phyloP scores from a whole-genome alignment of 2,113 vertebrate genomes.

The Fulica atra region DNA sequence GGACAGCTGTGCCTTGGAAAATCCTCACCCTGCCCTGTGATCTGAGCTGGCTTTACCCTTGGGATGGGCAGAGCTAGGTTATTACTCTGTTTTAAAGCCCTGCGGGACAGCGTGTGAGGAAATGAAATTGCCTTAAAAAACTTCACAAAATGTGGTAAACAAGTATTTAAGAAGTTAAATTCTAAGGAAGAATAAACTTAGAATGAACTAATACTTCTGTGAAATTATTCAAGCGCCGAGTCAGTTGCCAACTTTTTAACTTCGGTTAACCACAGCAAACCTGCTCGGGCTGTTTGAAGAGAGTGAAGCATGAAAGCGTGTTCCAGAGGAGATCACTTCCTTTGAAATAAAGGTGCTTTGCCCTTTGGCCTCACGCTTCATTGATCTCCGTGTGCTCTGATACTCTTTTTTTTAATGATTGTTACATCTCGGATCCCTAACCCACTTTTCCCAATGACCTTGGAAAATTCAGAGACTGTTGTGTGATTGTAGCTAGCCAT shows the following conservation, averaged over 20 bases:
- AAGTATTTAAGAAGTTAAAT: not conserved
- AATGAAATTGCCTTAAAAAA: not conserved
- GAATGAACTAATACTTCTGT: not conserved
- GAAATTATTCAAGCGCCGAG: not conserved
- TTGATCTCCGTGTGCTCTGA: not conserved
- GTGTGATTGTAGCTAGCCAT: not conserved
- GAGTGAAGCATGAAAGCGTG: not conserved
- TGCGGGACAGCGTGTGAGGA: not conserved
- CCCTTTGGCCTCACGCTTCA: not conserved
- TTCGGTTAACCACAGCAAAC: not conserved
- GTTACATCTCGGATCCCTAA: not conserved
- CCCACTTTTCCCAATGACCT: not conserved
- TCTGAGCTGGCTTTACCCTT: not conserved
- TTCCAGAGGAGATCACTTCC: not conserved
- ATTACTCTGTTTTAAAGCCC: not conserved
- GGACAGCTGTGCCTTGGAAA: not conserved
- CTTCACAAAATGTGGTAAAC: not conserved
- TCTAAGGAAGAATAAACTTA: not conserved
- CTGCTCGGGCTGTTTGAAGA: not conserved
- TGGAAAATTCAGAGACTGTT: not conserved
- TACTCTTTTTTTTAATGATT: not conserved
- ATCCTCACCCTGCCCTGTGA: not conserved
- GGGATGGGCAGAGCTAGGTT: not conserved
- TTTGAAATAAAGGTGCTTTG: not conserved
- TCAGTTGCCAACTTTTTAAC: not conserved